Conservation (phyloP, 1,140 invertebrate genomes). For the Megathymus violae region DNA sequence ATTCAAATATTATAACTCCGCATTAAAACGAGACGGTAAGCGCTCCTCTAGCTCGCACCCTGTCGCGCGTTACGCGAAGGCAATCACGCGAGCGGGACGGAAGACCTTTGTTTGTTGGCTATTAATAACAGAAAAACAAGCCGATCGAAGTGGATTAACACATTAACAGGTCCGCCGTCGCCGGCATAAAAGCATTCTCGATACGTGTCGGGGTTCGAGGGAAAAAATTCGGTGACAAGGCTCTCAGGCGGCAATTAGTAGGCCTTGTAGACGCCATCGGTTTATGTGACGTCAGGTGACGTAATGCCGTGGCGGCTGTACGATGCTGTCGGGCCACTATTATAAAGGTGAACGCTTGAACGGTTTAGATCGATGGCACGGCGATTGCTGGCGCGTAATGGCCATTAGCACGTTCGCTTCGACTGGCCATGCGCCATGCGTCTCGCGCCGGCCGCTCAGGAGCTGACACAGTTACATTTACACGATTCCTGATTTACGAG, state of each 20-base stretch:
- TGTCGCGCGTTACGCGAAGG: slow-evolving; percentile 27
- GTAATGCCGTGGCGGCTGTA: slow-evolving; percentile 1
- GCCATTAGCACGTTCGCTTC: slow-evolving; percentile 7
- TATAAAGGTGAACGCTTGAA: too few species aligned
- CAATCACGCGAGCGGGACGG: slow-evolving; percentile 43
- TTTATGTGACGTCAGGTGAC: slow-evolving; percentile 28
- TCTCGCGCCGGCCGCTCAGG: too few species aligned
- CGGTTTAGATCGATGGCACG: too few species aligned
- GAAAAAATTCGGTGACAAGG: slow-evolving; percentile 64
- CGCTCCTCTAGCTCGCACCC: slow-evolving; percentile 9
- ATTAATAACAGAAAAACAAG: slow-evolving; percentile 74
- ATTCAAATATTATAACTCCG: slow-evolving; percentile 45
- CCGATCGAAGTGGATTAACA: slow-evolving; percentile 77
- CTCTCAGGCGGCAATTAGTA: slow-evolving; percentile 57
- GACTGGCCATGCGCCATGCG: too few species aligned
- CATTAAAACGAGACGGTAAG: slow-evolving; percentile 18
- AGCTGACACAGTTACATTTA: too few species aligned
- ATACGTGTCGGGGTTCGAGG: slow-evolving; percentile 50
- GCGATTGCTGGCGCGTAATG: too few species aligned
- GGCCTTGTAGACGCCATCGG: slow-evolving; percentile 33
- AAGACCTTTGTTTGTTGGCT: slow-evolving; percentile 59
- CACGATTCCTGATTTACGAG: too few species aligned
- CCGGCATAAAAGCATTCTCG: slow-evolving; percentile 76
- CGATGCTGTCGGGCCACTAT: slow-evolving; percentile 1
- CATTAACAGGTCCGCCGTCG: slow-evolving; percentile 71